Conservation (phyloP, 1,140 invertebrate genomes). For the Bombus sibiricus region DNA sequence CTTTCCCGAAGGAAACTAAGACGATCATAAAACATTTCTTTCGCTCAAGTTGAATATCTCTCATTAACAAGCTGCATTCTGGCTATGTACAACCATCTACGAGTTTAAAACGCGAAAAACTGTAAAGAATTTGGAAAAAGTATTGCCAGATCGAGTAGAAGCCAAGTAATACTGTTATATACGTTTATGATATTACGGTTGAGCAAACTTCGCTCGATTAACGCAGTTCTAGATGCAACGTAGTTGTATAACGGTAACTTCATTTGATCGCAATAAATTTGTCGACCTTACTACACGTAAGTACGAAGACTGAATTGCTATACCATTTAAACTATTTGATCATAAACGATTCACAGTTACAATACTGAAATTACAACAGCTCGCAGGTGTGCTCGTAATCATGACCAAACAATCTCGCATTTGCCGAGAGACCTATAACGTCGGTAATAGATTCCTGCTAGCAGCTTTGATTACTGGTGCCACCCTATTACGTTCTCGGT, state of each 20-base stretch:
- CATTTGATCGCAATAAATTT: neutral
- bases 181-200: neutral
- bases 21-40: slow-evolving; percentile 2
- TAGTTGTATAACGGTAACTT: neutral
- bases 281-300: neutral
- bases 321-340: neutral
- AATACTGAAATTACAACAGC: slow-evolving; percentile 22
- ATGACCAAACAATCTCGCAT: slow-evolving; percentile 22
- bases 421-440: slow-evolving; percentile 32
- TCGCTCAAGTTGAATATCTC: slow-evolving; percentile 4
- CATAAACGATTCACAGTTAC: slow-evolving; percentile 11
- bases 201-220: neutral
- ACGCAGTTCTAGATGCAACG: neutral
- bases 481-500: slow-evolving; percentile 24
- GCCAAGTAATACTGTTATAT: neutral
- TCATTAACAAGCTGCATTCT: neutral
- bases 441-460: slow-evolving; percentile 14
- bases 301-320: neutral
- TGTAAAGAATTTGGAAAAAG: neutral
- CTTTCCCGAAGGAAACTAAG: slow-evolving; percentile 16
- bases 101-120: neutral
- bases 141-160: neutral
- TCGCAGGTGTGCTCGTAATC: slow-evolving; percentile 26
- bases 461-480: slow-evolving; percentile 22
- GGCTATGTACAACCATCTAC: neutral